A percentile compares a stretch with the other conserved stretches of the same genome.
These are phyloP conservation scores for Drosophila kanekoi DNA, from an alignment of 2,888 invertebrate genomes.

Conservation along the genomic window DNA sequence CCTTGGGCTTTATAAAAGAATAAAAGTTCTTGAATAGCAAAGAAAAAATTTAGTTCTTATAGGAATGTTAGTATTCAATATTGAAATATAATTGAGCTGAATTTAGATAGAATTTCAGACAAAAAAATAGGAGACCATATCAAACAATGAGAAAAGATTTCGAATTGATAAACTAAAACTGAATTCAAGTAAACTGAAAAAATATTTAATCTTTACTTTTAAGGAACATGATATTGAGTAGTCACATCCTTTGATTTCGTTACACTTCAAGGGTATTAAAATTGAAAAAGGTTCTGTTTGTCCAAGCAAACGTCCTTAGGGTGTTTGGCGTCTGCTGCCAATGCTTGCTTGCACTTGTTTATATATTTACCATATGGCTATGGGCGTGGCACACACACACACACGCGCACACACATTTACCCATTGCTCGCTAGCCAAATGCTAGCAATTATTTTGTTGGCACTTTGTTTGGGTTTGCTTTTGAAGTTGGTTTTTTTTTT, in stretches of 20 bases:
- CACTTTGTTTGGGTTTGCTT: slow-evolving; percentile 66
- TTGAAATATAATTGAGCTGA: no score
- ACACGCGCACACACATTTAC: slow-evolving; percentile 1
- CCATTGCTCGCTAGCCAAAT: slow-evolving; percentile 41
- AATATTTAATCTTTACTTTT: no score
- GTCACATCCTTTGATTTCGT: neutral
- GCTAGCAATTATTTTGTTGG: slow-evolving; percentile 71
- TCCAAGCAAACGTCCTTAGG: slow-evolving; percentile 8
- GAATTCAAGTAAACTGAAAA: no score
- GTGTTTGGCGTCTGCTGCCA: slow-evolving; percentile 23
- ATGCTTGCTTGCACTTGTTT: slow-evolving; percentile 41
- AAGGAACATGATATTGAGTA: neutral
- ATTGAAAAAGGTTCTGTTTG: slow-evolving; percentile 1
- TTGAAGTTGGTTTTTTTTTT: slow-evolving; percentile 49
- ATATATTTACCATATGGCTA: slow-evolving; percentile 53
- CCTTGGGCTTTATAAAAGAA: no score
- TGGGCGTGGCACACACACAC: slow-evolving; percentile 40
- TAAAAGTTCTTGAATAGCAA: no score
- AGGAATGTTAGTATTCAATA: no score
- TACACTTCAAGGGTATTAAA: slow-evolving; percentile 15
- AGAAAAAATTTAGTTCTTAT: no score
- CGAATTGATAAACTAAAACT: no score
- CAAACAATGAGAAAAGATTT: no score
- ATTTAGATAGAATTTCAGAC: no score
- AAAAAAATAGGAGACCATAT: no score